These are phyloP conservation scores for Xyrichtys novacula DNA, from an alignment of 2,797 vertebrate species.

Conservation along the genomic window DNA sequence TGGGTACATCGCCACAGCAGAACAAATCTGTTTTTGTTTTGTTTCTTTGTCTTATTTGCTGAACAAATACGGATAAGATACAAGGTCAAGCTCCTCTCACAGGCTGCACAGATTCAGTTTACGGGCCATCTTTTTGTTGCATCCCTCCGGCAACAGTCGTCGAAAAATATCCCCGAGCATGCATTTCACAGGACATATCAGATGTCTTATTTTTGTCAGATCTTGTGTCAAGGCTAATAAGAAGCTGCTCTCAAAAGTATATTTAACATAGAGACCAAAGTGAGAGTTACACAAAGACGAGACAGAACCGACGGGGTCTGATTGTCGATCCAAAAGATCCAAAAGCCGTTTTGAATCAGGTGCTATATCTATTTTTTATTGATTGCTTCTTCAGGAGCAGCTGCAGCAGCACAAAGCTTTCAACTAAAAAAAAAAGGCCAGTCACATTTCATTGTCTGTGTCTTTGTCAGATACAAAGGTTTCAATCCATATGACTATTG, in stretches of 20 bases:
- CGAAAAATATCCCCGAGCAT: conserved; percentile 46
- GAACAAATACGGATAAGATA: conserved; percentile 16
- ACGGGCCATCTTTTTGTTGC: conserved; percentile 24
- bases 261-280: conserved; percentile 38
- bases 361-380: conserved; percentile 19
- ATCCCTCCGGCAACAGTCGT: conserved; percentile 32
- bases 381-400: conserved; percentile 31
- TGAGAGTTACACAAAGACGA: conserved; percentile 35
- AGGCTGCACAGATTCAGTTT: conserved; percentile 39
- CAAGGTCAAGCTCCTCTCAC: conserved; percentile 33
- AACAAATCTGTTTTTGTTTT: background rate
- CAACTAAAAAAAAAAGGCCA: conserved; percentile 1
- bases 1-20: conserved; percentile 2
- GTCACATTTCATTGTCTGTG: background rate
- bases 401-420: conserved; percentile 13
- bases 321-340: conserved; percentile 18
- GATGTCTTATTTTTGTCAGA: conserved; percentile 56
- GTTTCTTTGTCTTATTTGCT: conserved; percentile 28
- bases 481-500: background rate
- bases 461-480: conserved; percentile 13
- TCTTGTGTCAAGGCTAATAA: conserved; percentile 52
- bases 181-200: conserved; percentile 43
- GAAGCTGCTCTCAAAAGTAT: conserved; percentile 40
- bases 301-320: conserved; percentile 21
- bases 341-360: no score